Percentiles rank a stretch among this genome's conserved stretches.
Conservation (phyloP, 2,888 invertebrate genomes). For the Sericinus montela region DNA sequence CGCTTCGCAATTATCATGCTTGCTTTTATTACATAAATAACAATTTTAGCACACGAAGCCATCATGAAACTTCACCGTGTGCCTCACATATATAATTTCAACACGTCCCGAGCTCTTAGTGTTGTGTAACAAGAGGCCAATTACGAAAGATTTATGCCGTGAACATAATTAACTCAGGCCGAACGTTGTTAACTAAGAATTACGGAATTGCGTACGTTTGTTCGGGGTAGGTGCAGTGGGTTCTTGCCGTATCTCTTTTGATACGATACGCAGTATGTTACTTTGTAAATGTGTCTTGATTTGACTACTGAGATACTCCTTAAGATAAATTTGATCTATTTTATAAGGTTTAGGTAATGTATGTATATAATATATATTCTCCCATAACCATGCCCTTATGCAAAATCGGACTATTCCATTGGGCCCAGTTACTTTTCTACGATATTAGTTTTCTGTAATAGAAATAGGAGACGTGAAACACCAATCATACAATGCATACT, state of each 20-base stretch:
- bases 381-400: too few relatives aligned
- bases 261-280: not conserved
- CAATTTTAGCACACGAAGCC: conserved; percentile 37
- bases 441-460: too few relatives aligned
- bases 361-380: too few relatives aligned
- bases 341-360: too few relatives aligned
- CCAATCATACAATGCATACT: too few relatives aligned
- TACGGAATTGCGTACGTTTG: conserved; percentile 54
- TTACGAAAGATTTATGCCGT: conserved; percentile 78
- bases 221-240: conserved; percentile 20
- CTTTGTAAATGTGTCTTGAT: too few relatives aligned
- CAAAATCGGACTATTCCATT: too few relatives aligned
- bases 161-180: conserved; percentile 79
- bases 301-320: too few relatives aligned
- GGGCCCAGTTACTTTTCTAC: too few relatives aligned
- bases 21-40: conserved; percentile 38
- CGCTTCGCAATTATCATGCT: conserved; percentile 30
- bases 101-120: conserved; percentile 72
- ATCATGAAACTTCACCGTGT: conserved; percentile 54
- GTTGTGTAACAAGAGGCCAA: conserved; percentile 77
- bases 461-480: too few relatives aligned
- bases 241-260: not conserved
- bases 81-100: conserved; percentile 77
- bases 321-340: too few relatives aligned
- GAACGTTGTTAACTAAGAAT: conserved; percentile 73